These are phyloP conservation scores for Trichopria drosophilae DNA, from an alignment of 2,888 invertebrate genomes.

Conservation along the genomic window DNA sequence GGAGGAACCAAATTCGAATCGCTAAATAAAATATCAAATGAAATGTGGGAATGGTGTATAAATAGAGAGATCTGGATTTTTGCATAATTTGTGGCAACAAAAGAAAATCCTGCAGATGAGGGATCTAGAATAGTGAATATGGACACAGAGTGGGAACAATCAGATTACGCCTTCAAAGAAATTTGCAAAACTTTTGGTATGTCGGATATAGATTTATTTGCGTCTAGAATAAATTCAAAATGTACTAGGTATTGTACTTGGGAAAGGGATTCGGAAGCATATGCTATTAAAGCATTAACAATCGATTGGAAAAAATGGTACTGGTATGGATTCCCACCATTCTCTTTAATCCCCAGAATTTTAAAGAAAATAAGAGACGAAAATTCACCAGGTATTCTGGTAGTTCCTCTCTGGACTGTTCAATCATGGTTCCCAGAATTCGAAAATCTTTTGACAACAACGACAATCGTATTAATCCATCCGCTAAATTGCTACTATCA, in stretches of 20 bases:
- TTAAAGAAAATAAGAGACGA: no score
- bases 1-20: not conserved
- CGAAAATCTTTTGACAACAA: not conserved
- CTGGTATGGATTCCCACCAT: slow-evolving; percentile 38
- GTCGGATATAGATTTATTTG: not conserved
- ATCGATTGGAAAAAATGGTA: slow-evolving; percentile 22
- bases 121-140: not conserved
- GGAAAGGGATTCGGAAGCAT: no score
- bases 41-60: slow-evolving; percentile 6
- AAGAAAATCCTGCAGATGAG: no score
- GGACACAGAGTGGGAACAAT: no score
- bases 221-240: not conserved
- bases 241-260: slow-evolving; percentile 22
- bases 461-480: slow-evolving; percentile 13
- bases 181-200: not conserved
- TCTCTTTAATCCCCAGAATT: no score
- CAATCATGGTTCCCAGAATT: slow-evolving; percentile 26
- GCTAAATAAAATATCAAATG: not conserved
- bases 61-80: slow-evolving; percentile 1
- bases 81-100: not conserved
- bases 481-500: slow-evolving; percentile 16
- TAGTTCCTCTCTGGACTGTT: no score
- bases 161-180: slow-evolving; percentile 22
- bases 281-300: slow-evolving; percentile 30
- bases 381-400: no score